phyloP scores from a whole-genome alignment of 2,113 vertebrate genomes.

The Clinocottus analis region DNA sequence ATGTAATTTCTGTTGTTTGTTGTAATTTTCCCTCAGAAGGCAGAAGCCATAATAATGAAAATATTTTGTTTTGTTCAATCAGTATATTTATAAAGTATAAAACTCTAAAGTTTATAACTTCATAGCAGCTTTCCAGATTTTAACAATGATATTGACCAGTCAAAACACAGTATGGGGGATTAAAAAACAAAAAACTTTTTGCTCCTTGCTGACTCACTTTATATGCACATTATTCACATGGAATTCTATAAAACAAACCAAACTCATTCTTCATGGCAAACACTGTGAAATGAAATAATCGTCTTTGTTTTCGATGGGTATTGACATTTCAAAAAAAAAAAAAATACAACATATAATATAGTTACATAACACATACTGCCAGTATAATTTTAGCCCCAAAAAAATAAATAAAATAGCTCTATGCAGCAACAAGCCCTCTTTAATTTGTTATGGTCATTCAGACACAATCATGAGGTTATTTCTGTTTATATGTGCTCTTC shows the following conservation, averaged over 20 bases:
- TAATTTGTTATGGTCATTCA: constrained; percentile 47
- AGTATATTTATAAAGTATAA: background rate
- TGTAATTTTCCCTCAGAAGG: background rate
- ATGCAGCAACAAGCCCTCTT: constrained; percentile 12
- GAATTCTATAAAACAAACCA: background rate
- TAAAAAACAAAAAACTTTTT: background rate
- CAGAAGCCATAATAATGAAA: background rate
- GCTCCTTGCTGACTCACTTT: background rate
- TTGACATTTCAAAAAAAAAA: background rate
- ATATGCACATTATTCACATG: background rate
- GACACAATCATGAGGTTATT: constrained; percentile 59
- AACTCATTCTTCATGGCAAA: background rate
- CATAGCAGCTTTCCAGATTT: constrained; percentile 6
- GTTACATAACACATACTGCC: constrained; percentile 3
- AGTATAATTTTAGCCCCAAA: constrained; percentile 19
- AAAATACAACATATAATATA: background rate
- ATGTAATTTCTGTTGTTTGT: background rate
- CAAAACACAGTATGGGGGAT: background rate
- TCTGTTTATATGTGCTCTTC: constrained; percentile 63
- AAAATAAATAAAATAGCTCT: background rate
- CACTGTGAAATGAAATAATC: background rate
- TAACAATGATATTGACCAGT: background rate
- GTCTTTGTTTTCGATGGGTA: background rate
- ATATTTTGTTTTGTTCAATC: background rate
- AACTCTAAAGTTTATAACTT: background rate